Evolutionary conservation across 1,140 invertebrate species (phyloP).

Genomic region (Heliothis subflexa): DNA sequence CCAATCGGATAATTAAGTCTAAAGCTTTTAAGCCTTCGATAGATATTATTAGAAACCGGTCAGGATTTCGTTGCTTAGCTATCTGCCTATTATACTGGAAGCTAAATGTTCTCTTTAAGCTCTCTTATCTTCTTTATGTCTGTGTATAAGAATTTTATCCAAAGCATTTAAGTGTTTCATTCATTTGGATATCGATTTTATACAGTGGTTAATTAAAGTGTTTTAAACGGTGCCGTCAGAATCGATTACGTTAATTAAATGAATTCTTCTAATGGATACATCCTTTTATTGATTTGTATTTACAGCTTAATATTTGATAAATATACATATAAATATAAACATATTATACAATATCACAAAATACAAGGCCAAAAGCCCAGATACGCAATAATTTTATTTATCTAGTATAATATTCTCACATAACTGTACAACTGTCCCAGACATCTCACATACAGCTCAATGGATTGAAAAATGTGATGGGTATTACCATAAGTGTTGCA

Average conservation of each 20-base stretch:
- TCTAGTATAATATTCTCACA: neutral
- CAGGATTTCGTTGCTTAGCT: slow-evolving; percentile 58
- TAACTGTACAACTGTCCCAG: neutral
- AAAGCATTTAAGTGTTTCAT: slow-evolving; percentile 48
- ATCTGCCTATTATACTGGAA: slow-evolving; percentile 58
- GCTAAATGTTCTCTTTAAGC: slow-evolving; percentile 64
- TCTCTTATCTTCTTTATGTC: slow-evolving; percentile 71
- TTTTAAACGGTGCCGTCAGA: slow-evolving; percentile 40
- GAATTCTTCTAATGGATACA: neutral
- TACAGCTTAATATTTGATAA: neutral
- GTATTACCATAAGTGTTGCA: slow-evolving; percentile 61
- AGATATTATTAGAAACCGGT: slow-evolving; percentile 65
- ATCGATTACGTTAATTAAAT: slow-evolving; percentile 23
- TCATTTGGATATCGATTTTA: slow-evolving; percentile 45
- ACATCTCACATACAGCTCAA: slow-evolving; percentile 23
- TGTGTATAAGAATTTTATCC: slow-evolving; percentile 57
- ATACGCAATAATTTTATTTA: neutral
- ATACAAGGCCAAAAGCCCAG: neutral
- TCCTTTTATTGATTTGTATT: slow-evolving; percentile 1
- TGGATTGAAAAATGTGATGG: slow-evolving; percentile 33
- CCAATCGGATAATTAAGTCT: slow-evolving; percentile 65
- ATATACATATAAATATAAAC: neutral
- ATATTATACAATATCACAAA: neutral
- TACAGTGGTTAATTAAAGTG: slow-evolving; percentile 52
- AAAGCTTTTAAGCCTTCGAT: slow-evolving; percentile 62